These are phyloP conservation scores for Cosmia pyralina DNA, from an alignment of 2,888 invertebrate species.

Conservation along the genomic window DNA sequence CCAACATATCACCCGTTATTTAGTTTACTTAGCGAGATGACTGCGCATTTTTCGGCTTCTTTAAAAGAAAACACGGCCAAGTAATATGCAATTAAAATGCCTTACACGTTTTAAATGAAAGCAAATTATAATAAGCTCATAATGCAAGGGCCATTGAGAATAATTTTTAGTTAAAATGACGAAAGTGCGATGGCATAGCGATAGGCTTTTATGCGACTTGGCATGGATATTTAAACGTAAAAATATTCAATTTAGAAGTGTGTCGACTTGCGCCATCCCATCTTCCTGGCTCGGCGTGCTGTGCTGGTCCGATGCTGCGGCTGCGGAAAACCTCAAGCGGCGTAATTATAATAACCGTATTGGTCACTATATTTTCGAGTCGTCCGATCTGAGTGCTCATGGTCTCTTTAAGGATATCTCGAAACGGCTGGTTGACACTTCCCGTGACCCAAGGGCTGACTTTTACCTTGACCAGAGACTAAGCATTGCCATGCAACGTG, in stretches of 20 bases:
- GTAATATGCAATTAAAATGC: conserved; percentile 47
- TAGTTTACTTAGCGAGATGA: conserved; percentile 35
- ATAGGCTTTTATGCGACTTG: neutral
- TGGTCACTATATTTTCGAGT: too few relatives aligned
- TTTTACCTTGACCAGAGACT: too few relatives aligned
- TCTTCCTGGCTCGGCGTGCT: too few relatives aligned
- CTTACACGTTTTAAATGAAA: conserved; percentile 33
- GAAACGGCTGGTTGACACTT: too few relatives aligned
- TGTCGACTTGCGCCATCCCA: too few relatives aligned
- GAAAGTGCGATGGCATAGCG: neutral
- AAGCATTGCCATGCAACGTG: too few relatives aligned
- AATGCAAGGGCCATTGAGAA: conserved; percentile 5
- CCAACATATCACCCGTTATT: conserved; percentile 30
- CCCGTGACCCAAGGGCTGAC: too few relatives aligned
- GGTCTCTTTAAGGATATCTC: too few relatives aligned
- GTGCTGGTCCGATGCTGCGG: too few relatives aligned
- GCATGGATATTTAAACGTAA: neutral
- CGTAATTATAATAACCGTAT: too few relatives aligned
- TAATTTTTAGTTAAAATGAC: neutral
- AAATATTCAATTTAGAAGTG: neutral
- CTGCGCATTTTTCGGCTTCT: conserved; percentile 12
- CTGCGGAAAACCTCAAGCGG: too few relatives aligned
- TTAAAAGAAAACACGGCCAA: conserved; percentile 35
- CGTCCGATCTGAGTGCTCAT: too few relatives aligned
- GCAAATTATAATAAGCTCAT: conserved; percentile 12